Conservation (phyloP, 2,113 vertebrate species). For the Antigone vipio region DNA sequence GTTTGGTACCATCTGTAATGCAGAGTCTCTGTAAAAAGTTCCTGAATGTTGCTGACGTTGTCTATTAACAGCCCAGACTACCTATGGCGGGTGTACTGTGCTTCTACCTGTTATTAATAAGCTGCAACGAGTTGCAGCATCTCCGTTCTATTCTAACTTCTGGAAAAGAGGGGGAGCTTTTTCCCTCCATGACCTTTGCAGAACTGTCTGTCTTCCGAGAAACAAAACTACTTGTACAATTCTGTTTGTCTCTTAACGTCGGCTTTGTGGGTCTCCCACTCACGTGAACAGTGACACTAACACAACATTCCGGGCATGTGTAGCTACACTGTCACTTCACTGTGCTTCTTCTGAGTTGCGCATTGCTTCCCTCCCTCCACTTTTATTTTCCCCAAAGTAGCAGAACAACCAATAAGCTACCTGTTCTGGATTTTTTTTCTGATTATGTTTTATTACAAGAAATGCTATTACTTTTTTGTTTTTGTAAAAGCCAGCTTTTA, state of each 20-base stretch:
- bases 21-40: not conserved
- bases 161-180: not conserved
- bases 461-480: not conserved
- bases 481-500: not conserved
- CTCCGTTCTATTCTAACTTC: not conserved
- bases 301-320: accelerated
- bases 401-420: not conserved
- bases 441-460: not conserved
- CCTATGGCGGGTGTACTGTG: accelerated
- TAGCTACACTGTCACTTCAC: not conserved
- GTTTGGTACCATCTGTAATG: not conserved
- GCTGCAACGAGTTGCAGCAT: not conserved
- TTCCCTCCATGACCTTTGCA: not conserved
- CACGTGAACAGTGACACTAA: not conserved
- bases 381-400: not conserved
- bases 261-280: not conserved
- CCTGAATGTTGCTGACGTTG: not conserved
- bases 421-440: not conserved
- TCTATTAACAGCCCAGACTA: not conserved
- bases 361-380: not conserved
- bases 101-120: not conserved
- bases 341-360: not conserved
- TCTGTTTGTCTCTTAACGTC: not conserved
- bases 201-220: not conserved
- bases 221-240: not conserved